Evolutionary conservation across 2,888 invertebrate genomes (phyloP).

Genomic region (Drosophila formosana): DNA sequence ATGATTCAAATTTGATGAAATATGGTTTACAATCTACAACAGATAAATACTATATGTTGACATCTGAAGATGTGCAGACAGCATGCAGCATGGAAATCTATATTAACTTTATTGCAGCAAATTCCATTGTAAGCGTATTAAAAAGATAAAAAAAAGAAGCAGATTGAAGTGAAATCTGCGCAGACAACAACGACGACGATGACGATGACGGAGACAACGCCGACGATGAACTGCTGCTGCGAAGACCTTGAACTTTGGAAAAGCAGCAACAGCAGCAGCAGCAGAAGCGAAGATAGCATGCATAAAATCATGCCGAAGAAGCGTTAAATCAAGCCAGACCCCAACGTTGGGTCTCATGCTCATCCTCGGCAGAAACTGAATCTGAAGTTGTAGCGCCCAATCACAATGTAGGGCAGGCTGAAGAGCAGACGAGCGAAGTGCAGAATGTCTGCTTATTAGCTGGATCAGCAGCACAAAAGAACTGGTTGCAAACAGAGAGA

Average conservation of each 20-base stretch:
- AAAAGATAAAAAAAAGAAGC: conserved; percentile 25
- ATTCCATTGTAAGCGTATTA: conserved; percentile 10
- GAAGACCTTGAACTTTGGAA: conserved; percentile 74
- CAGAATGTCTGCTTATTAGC: conserved; percentile 54
- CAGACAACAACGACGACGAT: conserved; percentile 36
- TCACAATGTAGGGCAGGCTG: conserved; percentile 55
- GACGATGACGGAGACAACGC: conserved; percentile 28
- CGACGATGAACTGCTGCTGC: conserved; percentile 52
- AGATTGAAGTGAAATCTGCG: conserved; percentile 56
- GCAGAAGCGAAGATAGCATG: conserved; percentile 30
- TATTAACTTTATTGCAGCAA: neutral
- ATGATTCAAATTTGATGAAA: neutral
- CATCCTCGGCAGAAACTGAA: neutral
- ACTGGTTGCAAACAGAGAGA: conserved; percentile 42
- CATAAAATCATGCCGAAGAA: conserved; percentile 49
- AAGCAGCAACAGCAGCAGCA: conserved; percentile 43
- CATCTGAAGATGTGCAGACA: neutral
- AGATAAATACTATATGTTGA: neutral
- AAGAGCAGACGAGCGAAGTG: conserved; percentile 14
- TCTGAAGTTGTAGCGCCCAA: conserved; percentile 17
- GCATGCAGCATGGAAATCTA: neutral
- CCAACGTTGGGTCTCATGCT: conserved; percentile 5
- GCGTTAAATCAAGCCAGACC: conserved; percentile 52
- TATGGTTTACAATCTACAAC: neutral
- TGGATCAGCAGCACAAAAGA: conserved; percentile 50